Evolutionary conservation across 1,140 invertebrate genomes (phyloP).

Genomic region (Zaprionus ornatus): DNA sequence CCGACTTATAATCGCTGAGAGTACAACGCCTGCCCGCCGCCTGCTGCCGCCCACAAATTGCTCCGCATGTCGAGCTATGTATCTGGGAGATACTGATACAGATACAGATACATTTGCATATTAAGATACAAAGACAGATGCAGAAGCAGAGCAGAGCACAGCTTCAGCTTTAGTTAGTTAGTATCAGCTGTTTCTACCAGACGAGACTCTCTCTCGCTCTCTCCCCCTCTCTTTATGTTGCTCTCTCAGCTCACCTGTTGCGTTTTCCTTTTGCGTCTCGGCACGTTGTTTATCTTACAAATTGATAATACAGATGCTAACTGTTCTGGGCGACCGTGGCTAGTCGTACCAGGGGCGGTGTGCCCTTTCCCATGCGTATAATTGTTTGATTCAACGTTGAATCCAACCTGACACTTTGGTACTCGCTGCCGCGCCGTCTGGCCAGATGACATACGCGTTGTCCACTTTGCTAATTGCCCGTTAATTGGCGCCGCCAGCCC

Average conservation of each 20-base stretch:
- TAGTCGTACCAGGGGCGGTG: constrained; percentile 26
- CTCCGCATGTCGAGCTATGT: neutral
- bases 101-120: neutral
- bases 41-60: neutral
- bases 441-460: constrained; percentile 1
- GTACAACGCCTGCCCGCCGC: neutral
- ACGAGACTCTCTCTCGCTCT: neutral
- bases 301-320: constrained; percentile 33
- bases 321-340: constrained; percentile 16
- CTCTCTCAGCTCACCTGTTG: constrained; percentile 2
- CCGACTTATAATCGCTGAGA: constrained; percentile 24
- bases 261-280: constrained; percentile 1
- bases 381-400: constrained; percentile 38
- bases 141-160: neutral
- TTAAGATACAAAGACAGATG: too few species aligned
- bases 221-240: neutral
- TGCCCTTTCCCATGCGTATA: constrained; percentile 21
- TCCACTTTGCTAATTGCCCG: constrained; percentile 40
- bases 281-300: constrained; percentile 12
- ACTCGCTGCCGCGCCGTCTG: constrained; percentile 8
- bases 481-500: constrained; percentile 28
- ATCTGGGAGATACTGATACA: constrained; percentile 2
- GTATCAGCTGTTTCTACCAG: constrained; percentile 10
- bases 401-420: constrained; percentile 46
- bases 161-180: neutral